These are phyloP conservation scores for Drosophila aldrichi DNA, from an alignment of 2,888 invertebrate genomes.

Conservation along the genomic window DNA sequence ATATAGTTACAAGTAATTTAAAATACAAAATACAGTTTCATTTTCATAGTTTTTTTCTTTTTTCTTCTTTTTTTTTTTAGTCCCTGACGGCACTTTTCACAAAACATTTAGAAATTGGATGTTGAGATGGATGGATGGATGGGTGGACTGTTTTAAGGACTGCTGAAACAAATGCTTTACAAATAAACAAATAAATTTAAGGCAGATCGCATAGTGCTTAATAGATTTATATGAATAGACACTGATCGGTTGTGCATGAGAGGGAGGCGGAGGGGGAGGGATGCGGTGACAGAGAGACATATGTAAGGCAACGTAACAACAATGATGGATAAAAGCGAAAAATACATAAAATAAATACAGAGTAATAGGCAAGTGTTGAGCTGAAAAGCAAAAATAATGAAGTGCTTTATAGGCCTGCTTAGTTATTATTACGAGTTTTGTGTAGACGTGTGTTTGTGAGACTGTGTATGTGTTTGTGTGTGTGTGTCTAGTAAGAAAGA, in stretches of 20 bases:
- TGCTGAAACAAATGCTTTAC: slow-evolving; percentile 31
- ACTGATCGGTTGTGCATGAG: not conserved
- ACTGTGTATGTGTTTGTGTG: slow-evolving; percentile 32
- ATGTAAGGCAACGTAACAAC: slow-evolving; percentile 17
- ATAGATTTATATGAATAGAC: slow-evolving; percentile 4
- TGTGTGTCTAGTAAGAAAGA: slow-evolving; percentile 50
- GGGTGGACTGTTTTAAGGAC: slow-evolving; percentile 10
- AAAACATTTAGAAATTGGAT: slow-evolving; percentile 54
- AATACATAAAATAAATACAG: slow-evolving; percentile 53
- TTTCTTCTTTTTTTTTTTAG: slow-evolving; percentile 31
- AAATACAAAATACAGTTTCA: slow-evolving; percentile 80
- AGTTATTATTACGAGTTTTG: slow-evolving; percentile 57
- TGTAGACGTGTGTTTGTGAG: slow-evolving; percentile 20
- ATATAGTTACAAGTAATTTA: slow-evolving; percentile 81
- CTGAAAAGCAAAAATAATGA: slow-evolving; percentile 57
- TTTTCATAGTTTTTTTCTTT: slow-evolving; percentile 62
- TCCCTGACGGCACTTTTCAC: slow-evolving; percentile 68
- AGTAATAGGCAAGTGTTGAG: slow-evolving; percentile 60
- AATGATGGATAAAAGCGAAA: slow-evolving; percentile 44
- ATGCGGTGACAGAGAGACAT: slow-evolving; percentile 4
- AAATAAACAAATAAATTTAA: slow-evolving; percentile 31
- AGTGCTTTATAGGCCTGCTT: slow-evolving; percentile 55
- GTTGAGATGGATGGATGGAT: slow-evolving; percentile 33
- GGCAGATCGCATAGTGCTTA: slow-evolving; percentile 22
- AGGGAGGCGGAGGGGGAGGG: not conserved